Evolutionary conservation across 2,888 invertebrate species (phyloP).

Genomic region (Euzophera pinguis): DNA sequence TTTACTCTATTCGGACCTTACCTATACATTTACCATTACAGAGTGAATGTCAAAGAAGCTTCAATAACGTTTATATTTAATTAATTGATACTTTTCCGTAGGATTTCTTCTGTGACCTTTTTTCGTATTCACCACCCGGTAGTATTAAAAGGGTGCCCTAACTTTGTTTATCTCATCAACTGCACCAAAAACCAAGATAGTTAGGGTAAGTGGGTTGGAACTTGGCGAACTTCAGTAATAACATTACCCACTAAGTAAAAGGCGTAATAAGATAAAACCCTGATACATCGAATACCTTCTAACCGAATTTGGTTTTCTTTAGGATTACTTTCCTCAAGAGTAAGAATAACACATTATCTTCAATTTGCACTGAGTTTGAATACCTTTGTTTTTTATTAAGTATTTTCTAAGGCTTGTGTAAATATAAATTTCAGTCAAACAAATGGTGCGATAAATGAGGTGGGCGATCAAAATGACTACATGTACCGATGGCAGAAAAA

Average conservation of each 20-base stretch:
- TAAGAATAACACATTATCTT: conserved; percentile 14
- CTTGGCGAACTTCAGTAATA: conserved; percentile 45
- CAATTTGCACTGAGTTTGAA: not conserved
- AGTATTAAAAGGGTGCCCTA: conserved; percentile 10
- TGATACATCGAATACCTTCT: conserved; percentile 40
- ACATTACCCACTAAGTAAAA: conserved; percentile 53
- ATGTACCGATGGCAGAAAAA: no score
- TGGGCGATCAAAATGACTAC: no score
- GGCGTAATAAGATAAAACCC: conserved; percentile 44
- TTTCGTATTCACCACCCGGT: not conserved
- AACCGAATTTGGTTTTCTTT: conserved; percentile 44
- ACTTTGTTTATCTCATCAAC: conserved; percentile 20
- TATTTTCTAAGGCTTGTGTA: no score
- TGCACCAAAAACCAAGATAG: conserved; percentile 25
- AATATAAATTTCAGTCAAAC: no score
- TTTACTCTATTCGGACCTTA: no score
- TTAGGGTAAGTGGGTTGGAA: conserved; percentile 32
- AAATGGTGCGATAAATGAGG: no score
- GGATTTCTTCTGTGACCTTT: not conserved
- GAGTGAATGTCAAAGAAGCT: not conserved
- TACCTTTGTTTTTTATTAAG: no score
- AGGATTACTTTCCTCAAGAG: conserved; percentile 29
- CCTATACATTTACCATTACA: no score
- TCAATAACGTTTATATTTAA: not conserved
- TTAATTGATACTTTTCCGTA: not conserved